Evolutionary conservation across 2,797 vertebrate species (phyloP).

Genomic region (Coluber constrictor): DNA sequence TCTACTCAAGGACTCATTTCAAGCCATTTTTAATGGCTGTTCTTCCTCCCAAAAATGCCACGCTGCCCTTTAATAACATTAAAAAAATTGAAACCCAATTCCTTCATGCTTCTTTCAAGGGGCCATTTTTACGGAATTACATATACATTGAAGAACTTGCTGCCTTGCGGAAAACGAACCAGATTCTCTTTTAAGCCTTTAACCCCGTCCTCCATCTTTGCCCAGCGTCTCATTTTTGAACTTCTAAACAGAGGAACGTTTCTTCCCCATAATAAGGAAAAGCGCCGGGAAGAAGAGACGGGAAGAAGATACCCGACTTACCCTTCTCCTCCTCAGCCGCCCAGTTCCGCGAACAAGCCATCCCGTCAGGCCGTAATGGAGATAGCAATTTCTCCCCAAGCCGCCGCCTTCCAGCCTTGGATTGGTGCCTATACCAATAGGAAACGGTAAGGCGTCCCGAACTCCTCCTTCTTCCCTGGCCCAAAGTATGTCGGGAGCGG

Average conservation of each 20-base stretch:
- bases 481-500: not conserved
- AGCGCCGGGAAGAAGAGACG: not conserved
- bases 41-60: not conserved
- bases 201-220: not conserved
- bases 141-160: no score
- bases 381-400: no score
- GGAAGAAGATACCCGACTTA: constrained; percentile 21
- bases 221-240: not conserved
- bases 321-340: not conserved
- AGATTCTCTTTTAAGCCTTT: not conserved
- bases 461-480: accelerated
- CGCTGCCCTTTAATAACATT: not conserved
- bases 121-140: not conserved
- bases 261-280: not conserved
- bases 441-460: not conserved
- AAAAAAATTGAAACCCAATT: not conserved
- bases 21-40: not conserved
- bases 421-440: not conserved
- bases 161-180: not conserved
- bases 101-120: not conserved
- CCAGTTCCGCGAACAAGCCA: not conserved
- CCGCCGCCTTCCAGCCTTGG: not conserved
- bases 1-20: not conserved
- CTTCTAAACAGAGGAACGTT: not conserved
- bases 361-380: not conserved